These are phyloP conservation scores for Xanthia togata DNA, from an alignment of 2,888 invertebrate species.

Conservation along the genomic window DNA sequence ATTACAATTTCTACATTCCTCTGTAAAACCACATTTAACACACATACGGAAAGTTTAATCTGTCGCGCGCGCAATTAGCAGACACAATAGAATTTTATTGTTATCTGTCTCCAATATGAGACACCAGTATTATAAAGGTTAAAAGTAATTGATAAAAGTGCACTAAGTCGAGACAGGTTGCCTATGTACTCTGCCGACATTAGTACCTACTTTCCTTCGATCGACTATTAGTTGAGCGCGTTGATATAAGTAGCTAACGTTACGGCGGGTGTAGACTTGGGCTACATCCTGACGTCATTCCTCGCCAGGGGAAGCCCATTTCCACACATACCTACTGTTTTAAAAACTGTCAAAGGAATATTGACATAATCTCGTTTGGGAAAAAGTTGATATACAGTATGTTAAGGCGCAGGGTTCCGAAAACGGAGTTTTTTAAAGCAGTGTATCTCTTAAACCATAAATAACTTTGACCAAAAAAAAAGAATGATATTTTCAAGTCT, in stretches of 20 bases:
- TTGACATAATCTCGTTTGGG: neutral
- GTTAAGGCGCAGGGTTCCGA: too few relatives aligned
- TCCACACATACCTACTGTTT: neutral
- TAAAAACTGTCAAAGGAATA: neutral
- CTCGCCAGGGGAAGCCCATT: neutral
- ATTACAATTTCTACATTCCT: neutral
- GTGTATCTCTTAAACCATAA: too few relatives aligned
- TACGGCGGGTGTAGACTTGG: slow-evolving; percentile 3
- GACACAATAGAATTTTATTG: too few relatives aligned
- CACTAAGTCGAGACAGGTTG: slow-evolving; percentile 3
- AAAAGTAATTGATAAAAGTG: slow-evolving; percentile 27
- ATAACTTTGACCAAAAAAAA: too few relatives aligned
- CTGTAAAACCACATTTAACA: neutral
- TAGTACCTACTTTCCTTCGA: slow-evolving; percentile 24
- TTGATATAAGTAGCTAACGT: slow-evolving; percentile 17
- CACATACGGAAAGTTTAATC: neutral
- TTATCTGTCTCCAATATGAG: too few relatives aligned
- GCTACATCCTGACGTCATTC: slow-evolving; percentile 10
- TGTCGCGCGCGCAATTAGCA: too few relatives aligned
- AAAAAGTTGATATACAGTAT: neutral
- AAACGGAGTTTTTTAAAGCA: too few relatives aligned
- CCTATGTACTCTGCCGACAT: slow-evolving; percentile 31
- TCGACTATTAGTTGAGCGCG: slow-evolving; percentile 20
- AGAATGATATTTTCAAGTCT: too few relatives aligned
- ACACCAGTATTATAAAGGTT: too few relatives aligned